Evolutionary conservation across 2,113 vertebrate species (phyloP).

Genomic region (Tenrec ecaudatus): DNA sequence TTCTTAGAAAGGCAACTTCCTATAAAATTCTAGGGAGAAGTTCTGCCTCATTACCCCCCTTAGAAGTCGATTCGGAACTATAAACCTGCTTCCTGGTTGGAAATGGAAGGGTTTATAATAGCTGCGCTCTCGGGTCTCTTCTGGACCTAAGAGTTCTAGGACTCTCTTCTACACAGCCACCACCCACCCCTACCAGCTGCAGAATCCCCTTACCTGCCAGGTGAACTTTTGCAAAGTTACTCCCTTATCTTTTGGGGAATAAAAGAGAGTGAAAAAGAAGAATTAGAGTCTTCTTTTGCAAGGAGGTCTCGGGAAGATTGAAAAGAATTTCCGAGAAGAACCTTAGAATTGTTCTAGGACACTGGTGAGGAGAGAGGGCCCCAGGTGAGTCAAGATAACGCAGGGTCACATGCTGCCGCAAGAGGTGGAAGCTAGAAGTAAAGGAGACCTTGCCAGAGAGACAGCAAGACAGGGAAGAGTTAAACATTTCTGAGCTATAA

Average conservation of each 20-base stretch:
- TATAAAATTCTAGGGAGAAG: not conserved
- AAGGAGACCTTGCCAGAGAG: slow-evolving; percentile 2
- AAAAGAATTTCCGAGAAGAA: not conserved
- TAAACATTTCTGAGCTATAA: slow-evolving; percentile 5
- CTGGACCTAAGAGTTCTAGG: slow-evolving; percentile 27
- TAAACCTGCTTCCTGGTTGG: slow-evolving; percentile 20
- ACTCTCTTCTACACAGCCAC: not conserved
- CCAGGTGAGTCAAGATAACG: too few species aligned
- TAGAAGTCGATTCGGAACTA: slow-evolving; percentile 50
- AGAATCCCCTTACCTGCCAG: not conserved
- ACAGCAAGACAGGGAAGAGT: not conserved
- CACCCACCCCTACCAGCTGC: not conserved
- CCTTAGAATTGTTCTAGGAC: not conserved
- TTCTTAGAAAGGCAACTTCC: too few species aligned
- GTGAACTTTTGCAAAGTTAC: slow-evolving; percentile 23
- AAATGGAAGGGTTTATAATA: slow-evolving; percentile 31
- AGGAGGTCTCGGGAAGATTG: not conserved
- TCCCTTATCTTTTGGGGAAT: not conserved
- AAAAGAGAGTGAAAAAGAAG: slow-evolving; percentile 16
- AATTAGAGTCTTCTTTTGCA: not conserved
- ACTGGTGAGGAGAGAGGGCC: not conserved
- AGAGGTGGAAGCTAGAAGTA: not conserved
- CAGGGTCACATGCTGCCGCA: not conserved
- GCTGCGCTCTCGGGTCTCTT: not conserved
- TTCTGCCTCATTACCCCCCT: slow-evolving; percentile 51